Conservation (phyloP, 2,113 vertebrate species). For the Vanacampus margaritifer region DNA sequence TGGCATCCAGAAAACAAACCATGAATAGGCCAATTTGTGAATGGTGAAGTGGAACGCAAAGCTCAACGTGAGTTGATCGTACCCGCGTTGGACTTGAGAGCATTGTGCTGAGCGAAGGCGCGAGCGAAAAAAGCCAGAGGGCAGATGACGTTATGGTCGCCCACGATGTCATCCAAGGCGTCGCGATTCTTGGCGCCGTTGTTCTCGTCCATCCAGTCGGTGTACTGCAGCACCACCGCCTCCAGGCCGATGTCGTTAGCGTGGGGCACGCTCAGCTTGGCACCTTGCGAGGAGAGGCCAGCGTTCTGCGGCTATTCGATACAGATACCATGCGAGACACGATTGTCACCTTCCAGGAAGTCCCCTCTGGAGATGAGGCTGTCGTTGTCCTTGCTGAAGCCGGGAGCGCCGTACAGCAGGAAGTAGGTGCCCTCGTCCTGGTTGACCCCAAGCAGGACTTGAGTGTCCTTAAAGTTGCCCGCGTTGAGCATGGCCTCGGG, state of each 20-base stretch:
- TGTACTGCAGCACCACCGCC: constrained; percentile 88
- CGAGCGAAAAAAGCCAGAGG: constrained; percentile 82
- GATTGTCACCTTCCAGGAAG: constrained; percentile 77
- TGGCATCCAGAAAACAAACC: too few relatives aligned
- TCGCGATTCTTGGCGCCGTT: constrained; percentile 84
- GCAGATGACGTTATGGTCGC: constrained; percentile 90
- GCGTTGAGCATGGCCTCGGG: constrained; percentile 80
- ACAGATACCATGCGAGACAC: neutral
- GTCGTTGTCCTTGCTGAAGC: constrained; percentile 92
- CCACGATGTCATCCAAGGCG: constrained; percentile 87
- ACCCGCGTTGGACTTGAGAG: constrained; percentile 54
- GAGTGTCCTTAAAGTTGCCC: constrained; percentile 77
- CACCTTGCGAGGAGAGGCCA: constrained; percentile 56
- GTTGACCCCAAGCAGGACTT: constrained; percentile 85
- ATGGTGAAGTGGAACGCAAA: constrained; percentile 3
- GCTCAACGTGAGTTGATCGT: neutral
- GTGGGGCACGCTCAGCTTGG: constrained; percentile 84
- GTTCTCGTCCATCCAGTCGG: constrained; percentile 87
- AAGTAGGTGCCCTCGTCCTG: constrained; percentile 90
- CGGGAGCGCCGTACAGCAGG: constrained; percentile 86
- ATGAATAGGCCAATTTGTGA: constrained; percentile 6
- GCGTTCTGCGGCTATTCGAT: neutral
- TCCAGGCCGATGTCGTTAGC: constrained; percentile 86
- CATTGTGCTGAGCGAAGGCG: constrained; percentile 73
- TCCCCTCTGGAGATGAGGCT: constrained; percentile 86